A percentile compares a stretch with the other conserved stretches of the same genome.
Conservation (phyloP, 2,888 invertebrate genomes). For the Cantharis rufa region DNA sequence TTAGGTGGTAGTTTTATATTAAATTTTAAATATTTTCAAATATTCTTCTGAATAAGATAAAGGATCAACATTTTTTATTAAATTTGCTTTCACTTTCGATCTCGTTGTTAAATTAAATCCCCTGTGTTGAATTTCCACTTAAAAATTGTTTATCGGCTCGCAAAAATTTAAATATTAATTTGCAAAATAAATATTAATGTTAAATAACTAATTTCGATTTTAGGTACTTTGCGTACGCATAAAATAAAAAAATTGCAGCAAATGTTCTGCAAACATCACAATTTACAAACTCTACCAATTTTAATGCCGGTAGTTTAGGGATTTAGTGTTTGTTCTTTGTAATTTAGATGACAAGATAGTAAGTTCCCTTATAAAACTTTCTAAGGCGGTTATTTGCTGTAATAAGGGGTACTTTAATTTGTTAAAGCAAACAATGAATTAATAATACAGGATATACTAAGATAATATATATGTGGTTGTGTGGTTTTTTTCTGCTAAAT, state of each 20-base stretch:
- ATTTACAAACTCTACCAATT: constrained; percentile 16
- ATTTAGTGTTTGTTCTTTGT: constrained; percentile 11
- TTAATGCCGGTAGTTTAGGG: constrained; percentile 7
- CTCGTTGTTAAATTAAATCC: not conserved
- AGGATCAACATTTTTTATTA: not conserved
- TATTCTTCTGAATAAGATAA: not conserved
- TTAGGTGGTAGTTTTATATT: not conserved
- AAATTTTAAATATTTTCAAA: not conserved
- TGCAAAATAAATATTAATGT: not conserved
- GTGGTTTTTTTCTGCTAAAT: not conserved
- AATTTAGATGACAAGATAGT: constrained; percentile 6
- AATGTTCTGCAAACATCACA: constrained; percentile 10
- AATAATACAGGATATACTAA: constrained; percentile 4
- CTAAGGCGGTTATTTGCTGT: constrained; percentile 7
- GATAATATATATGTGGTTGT: not conserved
- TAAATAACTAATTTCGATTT: not conserved
- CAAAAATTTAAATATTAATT: not conserved
- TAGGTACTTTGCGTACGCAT: not conserved
- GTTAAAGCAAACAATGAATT: constrained; percentile 12
- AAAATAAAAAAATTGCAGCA: not conserved
- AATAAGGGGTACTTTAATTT: constrained; percentile 9
- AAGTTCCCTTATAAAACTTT: constrained; percentile 4
- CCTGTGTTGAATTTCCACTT: not conserved
- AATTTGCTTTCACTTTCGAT: not conserved
- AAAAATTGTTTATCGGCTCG: not conserved